Conservation (phyloP, 2,888 invertebrate genomes). For the Chrysomela aeneicollis region DNA sequence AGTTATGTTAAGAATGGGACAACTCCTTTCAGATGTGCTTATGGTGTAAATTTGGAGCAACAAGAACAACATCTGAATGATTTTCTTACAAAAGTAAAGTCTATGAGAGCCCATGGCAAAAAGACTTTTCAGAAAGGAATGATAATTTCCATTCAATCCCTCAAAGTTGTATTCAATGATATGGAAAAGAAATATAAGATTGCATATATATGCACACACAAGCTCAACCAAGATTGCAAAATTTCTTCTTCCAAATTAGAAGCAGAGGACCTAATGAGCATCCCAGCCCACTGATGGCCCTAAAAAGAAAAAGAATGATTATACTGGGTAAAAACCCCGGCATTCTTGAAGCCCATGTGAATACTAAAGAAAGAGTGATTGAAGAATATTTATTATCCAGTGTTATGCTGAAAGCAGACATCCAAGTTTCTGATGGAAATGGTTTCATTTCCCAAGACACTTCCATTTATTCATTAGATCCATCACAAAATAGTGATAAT, state of each 20-base stretch:
- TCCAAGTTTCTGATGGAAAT: background rate
- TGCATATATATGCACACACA: slow-evolving; percentile 15
- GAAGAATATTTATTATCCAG: slow-evolving; percentile 3
- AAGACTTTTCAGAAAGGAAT: slow-evolving; percentile 42
- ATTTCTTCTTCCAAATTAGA: slow-evolving; percentile 16
- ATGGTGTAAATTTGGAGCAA: slow-evolving; percentile 23
- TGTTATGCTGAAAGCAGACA: slow-evolving; percentile 1
- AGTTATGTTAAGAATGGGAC: slow-evolving; percentile 24
- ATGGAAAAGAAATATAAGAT: slow-evolving; percentile 10
- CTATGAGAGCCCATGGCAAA: too few relatives aligned
- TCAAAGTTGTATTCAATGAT: slow-evolving; percentile 11
- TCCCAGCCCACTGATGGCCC: slow-evolving; percentile 4
- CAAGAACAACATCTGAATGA: slow-evolving; percentile 41
- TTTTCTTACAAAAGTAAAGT: too few relatives aligned
- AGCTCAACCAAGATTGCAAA: slow-evolving; percentile 15
- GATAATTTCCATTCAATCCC: slow-evolving; percentile 15
- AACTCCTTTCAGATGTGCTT: slow-evolving; percentile 29
- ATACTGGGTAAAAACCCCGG: background rate
- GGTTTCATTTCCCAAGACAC: too few relatives aligned
- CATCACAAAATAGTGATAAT: background rate
- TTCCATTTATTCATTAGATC: too few relatives aligned
- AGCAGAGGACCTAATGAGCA: slow-evolving; percentile 12
- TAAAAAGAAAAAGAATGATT: slow-evolving; percentile 13
- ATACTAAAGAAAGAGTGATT: background rate
- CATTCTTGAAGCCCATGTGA: slow-evolving; percentile 1